Conservation (phyloP, 2,113 vertebrate genomes). For the Bolborhynchus lineola region DNA sequence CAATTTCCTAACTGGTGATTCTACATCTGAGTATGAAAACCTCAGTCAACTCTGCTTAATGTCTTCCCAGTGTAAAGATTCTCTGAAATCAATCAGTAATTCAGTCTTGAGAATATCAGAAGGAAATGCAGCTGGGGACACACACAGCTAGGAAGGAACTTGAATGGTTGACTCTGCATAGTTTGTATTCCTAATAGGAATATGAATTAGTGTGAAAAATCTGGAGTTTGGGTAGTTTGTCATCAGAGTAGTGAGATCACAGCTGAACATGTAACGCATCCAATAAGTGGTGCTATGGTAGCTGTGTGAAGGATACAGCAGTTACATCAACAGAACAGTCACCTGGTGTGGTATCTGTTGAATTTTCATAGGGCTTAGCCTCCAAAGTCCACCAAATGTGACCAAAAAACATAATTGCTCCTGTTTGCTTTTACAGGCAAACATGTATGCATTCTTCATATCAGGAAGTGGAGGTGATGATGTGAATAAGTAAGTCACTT, state of each 20-base stretch:
- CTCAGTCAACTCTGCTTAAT: not conserved
- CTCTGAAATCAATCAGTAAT: not conserved
- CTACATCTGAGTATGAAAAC: not conserved
- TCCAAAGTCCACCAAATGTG: not conserved
- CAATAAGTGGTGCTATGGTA: not conserved
- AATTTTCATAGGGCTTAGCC: not conserved
- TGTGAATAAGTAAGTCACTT: not conserved
- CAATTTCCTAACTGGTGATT: not conserved
- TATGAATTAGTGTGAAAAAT: not conserved
- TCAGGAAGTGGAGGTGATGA: not conserved
- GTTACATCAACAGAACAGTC: not conserved
- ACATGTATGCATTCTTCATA: not conserved
- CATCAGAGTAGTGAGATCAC: not conserved
- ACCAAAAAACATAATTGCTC: not conserved
- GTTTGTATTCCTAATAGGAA: not conserved
- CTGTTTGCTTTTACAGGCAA: not conserved
- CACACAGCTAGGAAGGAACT: not conserved
- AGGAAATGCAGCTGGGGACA: not conserved
- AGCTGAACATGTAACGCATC: not conserved
- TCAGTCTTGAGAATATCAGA: not conserved
- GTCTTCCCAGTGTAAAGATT: not conserved
- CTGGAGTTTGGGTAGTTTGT: not conserved
- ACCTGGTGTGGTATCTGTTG: not conserved
- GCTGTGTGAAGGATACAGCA: not conserved
- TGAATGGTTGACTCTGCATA: not conserved